phyloP scores from a whole-genome alignment of 2,113 vertebrate genomes.

The Gopherus evgoodei region DNA sequence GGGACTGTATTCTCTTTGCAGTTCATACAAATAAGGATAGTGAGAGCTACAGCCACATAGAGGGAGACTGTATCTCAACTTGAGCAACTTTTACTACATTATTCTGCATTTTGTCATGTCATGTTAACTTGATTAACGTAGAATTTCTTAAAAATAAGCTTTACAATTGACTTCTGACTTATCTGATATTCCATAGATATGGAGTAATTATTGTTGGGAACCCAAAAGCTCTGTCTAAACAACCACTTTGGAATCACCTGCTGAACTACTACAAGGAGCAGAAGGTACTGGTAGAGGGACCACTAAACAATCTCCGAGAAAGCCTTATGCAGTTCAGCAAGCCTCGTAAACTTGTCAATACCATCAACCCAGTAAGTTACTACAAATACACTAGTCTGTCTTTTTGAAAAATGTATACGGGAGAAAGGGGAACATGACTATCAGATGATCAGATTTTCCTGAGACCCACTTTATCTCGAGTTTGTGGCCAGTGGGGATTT shows the following conservation, averaged over 20 bases:
- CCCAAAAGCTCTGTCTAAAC: slow-evolving; percentile 97
- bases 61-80: background rate
- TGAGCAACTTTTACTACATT: background rate
- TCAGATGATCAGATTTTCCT: background rate
- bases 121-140: background rate
- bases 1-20: background rate
- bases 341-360: slow-evolving; percentile 97
- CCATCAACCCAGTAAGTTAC: slow-evolving; percentile 94
- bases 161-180: rapidly evolving
- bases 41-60: background rate
- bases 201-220: slow-evolving; percentile 99
- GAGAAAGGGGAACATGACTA: background rate
- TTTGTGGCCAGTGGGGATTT: background rate
- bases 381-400: background rate
- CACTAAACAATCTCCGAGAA: slow-evolving; percentile 97
- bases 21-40: background rate
- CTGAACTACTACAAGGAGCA: slow-evolving; percentile 99
- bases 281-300: slow-evolving; percentile 97
- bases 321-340: slow-evolving; percentile 99
- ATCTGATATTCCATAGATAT: slow-evolving; percentile 78
- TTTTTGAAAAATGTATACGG: background rate
- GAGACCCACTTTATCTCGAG: background rate
- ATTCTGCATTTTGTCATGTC: background rate
- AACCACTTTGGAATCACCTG: slow-evolving; percentile 98
- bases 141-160: background rate